Conservation (phyloP, 1,140 invertebrate species). For the Gonatopus flavifemur region DNA sequence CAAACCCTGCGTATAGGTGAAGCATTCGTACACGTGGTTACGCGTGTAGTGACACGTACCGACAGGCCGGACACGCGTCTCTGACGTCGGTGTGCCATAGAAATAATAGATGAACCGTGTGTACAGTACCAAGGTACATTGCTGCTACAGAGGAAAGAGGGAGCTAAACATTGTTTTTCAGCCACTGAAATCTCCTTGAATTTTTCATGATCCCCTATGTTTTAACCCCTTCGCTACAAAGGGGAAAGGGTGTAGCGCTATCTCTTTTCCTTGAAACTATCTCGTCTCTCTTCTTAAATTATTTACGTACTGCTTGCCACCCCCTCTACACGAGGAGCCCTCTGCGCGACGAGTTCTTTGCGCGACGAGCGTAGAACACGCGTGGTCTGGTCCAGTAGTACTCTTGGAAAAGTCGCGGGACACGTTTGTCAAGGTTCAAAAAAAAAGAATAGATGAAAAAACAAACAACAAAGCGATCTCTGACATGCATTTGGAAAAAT, state of each 20-base stretch:
- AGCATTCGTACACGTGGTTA: too few species aligned
- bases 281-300: conserved; percentile 26
- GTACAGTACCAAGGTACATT: conserved; percentile 29
- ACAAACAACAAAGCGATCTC: too few species aligned
- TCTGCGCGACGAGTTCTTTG: too few species aligned
- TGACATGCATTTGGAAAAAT: too few species aligned
- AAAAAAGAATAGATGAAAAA: too few species aligned
- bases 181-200: conserved; percentile 47
- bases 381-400: too few species aligned
- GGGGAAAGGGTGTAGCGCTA: conserved; percentile 17
- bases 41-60: too few species aligned
- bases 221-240: conserved; percentile 48
- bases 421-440: too few species aligned
- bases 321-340: conserved; percentile 3
- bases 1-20: too few species aligned
- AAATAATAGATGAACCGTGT: conserved; percentile 45
- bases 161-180: conserved; percentile 52
- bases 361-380: too few species aligned
- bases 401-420: too few species aligned
- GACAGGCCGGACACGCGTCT: conserved; percentile 25
- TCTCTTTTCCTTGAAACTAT: conserved; percentile 1
- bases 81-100: conserved; percentile 31
- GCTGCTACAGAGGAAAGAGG: conserved; percentile 3
- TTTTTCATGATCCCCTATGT: conserved; percentile 46
- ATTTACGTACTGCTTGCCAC: conserved; percentile 15